Evolutionary conservation across 2,888 invertebrate genomes (phyloP).

Genomic region (Xestia c-nigrum): DNA sequence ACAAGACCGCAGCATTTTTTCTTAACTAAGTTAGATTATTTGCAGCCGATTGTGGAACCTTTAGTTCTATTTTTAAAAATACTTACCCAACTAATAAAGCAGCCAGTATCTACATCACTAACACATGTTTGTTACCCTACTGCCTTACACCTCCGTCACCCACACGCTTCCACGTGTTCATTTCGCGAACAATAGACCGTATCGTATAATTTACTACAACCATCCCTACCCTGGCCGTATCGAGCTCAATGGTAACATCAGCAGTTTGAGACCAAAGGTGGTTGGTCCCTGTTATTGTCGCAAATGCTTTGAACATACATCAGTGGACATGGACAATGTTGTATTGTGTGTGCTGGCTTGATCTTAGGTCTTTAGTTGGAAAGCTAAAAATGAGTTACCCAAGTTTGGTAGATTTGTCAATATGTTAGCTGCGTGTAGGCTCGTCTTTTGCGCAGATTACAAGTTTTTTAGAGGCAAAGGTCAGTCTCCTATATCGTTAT

Average conservation of each 20-base stretch:
- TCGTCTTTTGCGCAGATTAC: background rate
- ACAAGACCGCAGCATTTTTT: too few species aligned
- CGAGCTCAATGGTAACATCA: constrained; percentile 29
- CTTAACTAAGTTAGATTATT: too few species aligned
- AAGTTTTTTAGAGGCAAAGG: background rate
- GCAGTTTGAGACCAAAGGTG: constrained; percentile 41
- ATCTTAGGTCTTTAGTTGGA: background rate
- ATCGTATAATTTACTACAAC: constrained; percentile 60
- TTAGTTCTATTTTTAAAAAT: background rate
- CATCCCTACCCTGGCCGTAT: constrained; percentile 11
- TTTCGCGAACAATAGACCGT: constrained; percentile 58
- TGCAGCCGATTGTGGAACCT: too few species aligned
- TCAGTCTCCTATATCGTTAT: background rate
- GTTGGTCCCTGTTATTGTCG: constrained; percentile 7
- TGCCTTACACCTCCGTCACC: background rate
- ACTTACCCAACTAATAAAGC: background rate
- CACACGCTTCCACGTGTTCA: constrained; percentile 49
- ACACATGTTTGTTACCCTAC: constrained; percentile 23
- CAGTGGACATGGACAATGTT: constrained; percentile 37
- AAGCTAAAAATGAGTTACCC: background rate
- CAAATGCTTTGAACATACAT: constrained; percentile 33
- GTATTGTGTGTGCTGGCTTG: constrained; percentile 8
- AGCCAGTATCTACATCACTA: background rate
- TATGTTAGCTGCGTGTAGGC: background rate
- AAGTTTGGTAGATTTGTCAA: background rate